These are phyloP conservation scores for Euwallacea fornicatus DNA, from an alignment of 1,140 invertebrate genomes.

Conservation along the genomic window DNA sequence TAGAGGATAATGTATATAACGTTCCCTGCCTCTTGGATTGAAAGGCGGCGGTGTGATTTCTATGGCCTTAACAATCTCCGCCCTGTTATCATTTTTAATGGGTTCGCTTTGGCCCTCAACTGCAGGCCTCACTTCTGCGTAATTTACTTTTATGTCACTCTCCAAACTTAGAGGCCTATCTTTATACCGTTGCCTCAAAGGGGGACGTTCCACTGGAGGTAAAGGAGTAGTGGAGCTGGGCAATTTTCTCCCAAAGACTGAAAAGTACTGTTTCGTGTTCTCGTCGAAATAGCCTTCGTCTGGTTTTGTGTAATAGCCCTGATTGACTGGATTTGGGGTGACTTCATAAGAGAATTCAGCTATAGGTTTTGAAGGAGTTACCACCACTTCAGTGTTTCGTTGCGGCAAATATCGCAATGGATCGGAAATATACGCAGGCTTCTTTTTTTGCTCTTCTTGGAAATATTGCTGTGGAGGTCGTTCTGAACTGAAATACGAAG, in stretches of 20 bases:
- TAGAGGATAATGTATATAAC: constrained; percentile 52
- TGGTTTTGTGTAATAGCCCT: constrained; percentile 71
- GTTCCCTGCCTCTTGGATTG: constrained; percentile 8
- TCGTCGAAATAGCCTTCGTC: constrained; percentile 72
- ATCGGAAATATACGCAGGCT: constrained; percentile 2
- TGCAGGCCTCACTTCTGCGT: constrained; percentile 59
- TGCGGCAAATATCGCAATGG: constrained; percentile 32
- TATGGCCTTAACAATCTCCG: constrained; percentile 41
- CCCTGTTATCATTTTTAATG: constrained; percentile 29
- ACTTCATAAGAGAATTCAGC: constrained; percentile 52
- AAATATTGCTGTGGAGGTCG: constrained; percentile 42
- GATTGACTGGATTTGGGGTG: constrained; percentile 64
- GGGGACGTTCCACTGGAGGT: constrained; percentile 34
- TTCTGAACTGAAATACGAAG: constrained; percentile 49
- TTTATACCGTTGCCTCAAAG: constrained; percentile 32
- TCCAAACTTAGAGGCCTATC: constrained; percentile 56
- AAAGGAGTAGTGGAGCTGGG: constrained; percentile 57
- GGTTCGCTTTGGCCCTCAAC: constrained; percentile 69
- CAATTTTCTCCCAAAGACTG: constrained; percentile 73
- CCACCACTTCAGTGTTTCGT: constrained; percentile 17
- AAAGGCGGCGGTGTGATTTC: constrained; percentile 30
- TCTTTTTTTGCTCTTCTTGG: neutral
- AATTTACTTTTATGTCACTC: constrained; percentile 66
- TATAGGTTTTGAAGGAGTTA: constrained; percentile 39
- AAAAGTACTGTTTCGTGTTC: constrained; percentile 75